Conservation (phyloP, 1,140 invertebrate species). For the Aphis craccivora region DNA sequence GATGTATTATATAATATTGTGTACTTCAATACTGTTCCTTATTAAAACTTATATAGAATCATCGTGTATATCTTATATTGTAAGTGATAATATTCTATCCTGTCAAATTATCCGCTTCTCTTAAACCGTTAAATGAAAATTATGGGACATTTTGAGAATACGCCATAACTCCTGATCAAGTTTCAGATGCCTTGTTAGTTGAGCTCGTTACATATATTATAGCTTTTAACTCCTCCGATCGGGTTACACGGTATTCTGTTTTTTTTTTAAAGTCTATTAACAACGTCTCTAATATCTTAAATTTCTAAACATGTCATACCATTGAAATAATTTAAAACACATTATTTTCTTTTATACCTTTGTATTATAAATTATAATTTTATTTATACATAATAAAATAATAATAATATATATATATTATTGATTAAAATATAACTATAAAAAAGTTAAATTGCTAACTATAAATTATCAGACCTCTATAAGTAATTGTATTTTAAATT, state of each 20-base stretch:
- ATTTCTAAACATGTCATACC: background rate
- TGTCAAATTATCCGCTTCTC: conserved; percentile 23
- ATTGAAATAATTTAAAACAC: conserved; percentile 16
- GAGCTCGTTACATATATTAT: conserved; percentile 22
- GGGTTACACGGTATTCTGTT: conserved; percentile 10
- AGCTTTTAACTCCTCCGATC: conserved; percentile 21
- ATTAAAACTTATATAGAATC: background rate
- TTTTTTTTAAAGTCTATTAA: background rate
- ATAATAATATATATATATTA: background rate
- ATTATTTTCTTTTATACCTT: background rate
- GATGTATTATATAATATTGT: background rate
- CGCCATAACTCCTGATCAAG: conserved; percentile 20
- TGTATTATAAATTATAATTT: background rate
- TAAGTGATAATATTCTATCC: background rate
- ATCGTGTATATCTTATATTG: background rate
- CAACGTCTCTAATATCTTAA: background rate
- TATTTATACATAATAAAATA: background rate
- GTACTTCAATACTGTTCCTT: background rate
- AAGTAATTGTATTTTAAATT: background rate
- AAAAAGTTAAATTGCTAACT: background rate
- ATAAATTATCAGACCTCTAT: background rate
- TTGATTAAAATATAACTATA: background rate
- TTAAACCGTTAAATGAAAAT: conserved; percentile 35
- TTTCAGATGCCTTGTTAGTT: conserved; percentile 44
- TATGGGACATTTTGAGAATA: conserved; percentile 3